Conservation (phyloP, 2,797 vertebrate species). For the Saguinus oedipus region DNA sequence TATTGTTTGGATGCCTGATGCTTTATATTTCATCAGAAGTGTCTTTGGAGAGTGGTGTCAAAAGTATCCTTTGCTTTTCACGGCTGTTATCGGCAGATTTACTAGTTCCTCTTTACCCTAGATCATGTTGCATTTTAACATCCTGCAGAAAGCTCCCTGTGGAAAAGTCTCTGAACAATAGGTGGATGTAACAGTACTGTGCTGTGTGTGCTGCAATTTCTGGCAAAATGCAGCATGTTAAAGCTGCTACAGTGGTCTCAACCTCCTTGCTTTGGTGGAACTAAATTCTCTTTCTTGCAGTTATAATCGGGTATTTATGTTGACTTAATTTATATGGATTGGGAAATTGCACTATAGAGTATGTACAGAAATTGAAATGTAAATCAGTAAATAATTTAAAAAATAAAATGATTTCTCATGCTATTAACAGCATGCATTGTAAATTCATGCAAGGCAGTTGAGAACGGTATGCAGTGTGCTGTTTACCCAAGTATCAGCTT, state of each 20-base stretch:
- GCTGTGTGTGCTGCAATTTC: conserved; percentile 10
- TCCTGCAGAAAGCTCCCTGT: conserved; percentile 29
- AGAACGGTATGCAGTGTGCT: conserved; percentile 77
- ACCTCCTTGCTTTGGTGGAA: neutral
- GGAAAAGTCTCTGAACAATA: conserved; percentile 36
- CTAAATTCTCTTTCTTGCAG: conserved; percentile 12
- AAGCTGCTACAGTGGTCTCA: conserved; percentile 14
- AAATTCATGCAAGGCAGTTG: conserved; percentile 79
- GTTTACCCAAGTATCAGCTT: conserved; percentile 84
- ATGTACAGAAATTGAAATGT: conserved; percentile 50
- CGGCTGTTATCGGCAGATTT: neutral
- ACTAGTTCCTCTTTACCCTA: neutral
- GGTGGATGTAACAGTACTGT: neutral
- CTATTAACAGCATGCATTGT: conserved; percentile 77
- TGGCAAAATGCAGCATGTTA: conserved; percentile 40
- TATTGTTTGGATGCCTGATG: neutral
- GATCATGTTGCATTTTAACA: conserved; percentile 32
- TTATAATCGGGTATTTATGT: conserved; percentile 59
- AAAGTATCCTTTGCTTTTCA: neutral
- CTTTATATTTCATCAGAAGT: neutral
- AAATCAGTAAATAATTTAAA: conserved; percentile 54
- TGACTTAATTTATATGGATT: conserved; percentile 46
- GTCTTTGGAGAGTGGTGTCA: neutral
- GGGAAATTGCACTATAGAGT: conserved; percentile 25
- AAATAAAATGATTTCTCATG: conserved; percentile 35